These are phyloP conservation scores for Xiphydria camelus DNA, from an alignment of 2,888 invertebrate species.

Conservation along the genomic window DNA sequence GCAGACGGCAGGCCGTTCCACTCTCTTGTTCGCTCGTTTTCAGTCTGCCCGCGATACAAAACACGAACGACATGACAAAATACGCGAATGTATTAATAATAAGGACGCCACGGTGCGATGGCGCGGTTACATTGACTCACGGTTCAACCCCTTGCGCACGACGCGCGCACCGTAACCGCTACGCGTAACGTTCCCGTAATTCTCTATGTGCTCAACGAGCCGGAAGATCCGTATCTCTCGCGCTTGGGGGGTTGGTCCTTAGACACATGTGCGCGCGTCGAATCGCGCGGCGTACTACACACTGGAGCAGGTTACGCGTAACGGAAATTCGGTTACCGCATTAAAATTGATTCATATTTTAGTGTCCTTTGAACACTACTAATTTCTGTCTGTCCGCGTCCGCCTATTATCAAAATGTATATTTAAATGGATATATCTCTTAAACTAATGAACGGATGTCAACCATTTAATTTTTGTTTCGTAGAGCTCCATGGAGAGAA, in stretches of 20 bases:
- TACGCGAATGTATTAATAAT: slow-evolving; percentile 5
- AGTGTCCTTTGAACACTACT: no score
- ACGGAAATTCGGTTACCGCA: neutral
- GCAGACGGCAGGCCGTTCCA: no score
- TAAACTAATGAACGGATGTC: no score
- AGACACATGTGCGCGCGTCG: slow-evolving; percentile 24
- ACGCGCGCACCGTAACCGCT: slow-evolving; percentile 25
- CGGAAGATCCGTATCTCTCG: slow-evolving; percentile 53
- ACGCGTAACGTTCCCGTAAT: slow-evolving; percentile 35
- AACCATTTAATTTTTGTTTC: no score
- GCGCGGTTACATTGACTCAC: slow-evolving; percentile 38
- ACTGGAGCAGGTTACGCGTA: neutral
- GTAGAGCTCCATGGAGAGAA: no score
- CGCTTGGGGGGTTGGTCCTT: slow-evolving; percentile 44
- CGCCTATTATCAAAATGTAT: no score
- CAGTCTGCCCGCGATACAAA: no score
- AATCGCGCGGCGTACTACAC: no score
- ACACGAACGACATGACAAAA: neutral
- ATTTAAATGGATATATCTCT: no score
- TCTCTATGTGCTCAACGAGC: slow-evolving; percentile 50
- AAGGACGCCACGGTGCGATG: slow-evolving; percentile 3
- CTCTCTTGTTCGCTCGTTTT: no score
- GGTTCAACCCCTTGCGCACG: slow-evolving; percentile 39
- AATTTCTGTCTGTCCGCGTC: no score
- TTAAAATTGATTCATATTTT: no score